Evolutionary conservation across 1,140 invertebrate genomes (phyloP).

Genomic region (Diabrotica undecimpunctata): DNA sequence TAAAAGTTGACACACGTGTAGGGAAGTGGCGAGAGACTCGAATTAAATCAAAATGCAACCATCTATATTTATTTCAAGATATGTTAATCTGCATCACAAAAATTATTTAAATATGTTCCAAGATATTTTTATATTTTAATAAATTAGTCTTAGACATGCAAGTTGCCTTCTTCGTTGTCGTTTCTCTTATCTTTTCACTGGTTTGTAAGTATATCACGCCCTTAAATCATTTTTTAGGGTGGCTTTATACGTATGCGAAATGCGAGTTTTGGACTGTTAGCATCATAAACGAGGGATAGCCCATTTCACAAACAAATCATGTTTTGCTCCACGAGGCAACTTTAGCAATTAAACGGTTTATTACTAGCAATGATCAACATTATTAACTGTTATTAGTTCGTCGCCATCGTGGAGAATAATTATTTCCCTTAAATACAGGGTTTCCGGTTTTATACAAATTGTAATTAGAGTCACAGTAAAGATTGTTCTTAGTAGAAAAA

Average conservation of each 20-base stretch:
- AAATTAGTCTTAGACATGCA: too few species aligned
- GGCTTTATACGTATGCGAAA: neutral
- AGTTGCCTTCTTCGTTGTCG: too few species aligned
- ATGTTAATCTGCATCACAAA: too few species aligned
- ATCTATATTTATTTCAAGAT: too few species aligned
- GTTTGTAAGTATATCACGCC: neutral
- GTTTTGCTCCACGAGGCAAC: neutral
- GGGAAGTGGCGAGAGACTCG: too few species aligned
- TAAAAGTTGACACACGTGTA: too few species aligned
- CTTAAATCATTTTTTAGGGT: constrained; percentile 3
- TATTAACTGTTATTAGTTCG: neutral
- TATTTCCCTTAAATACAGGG: neutral
- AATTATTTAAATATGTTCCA: too few species aligned
- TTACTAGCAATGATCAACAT: neutral
- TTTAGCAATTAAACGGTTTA: constrained; percentile 2
- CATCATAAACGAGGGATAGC: neutral
- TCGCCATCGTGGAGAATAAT: neutral
- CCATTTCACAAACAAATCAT: constrained; percentile 2
- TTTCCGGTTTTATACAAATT: neutral
- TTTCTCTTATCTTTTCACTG: too few species aligned
- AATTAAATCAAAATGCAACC: too few species aligned
- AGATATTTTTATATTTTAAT: too few species aligned
- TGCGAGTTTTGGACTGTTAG: neutral
- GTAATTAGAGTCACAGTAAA: too few species aligned
- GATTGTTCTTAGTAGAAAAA: too few species aligned